Base-by-base conservation (phyloP, 2,888 invertebrate species). In the Polydrusus tereticollis region DNA sequence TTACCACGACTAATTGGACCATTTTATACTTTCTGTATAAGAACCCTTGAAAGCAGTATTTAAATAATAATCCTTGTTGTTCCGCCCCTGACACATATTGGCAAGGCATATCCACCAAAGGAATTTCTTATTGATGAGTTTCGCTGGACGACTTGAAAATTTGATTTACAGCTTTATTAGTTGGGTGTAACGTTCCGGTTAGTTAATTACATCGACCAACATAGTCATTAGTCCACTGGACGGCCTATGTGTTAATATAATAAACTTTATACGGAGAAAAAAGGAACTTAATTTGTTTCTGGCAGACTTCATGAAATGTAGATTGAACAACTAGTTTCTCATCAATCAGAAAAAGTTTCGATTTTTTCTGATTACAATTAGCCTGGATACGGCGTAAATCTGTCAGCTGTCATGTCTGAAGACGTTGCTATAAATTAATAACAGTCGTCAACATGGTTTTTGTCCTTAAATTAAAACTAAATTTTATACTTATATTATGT, bases 111-210 rank as follows among this genome's bases (percentile, higher is more conserved):
- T 29, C 16, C 52, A 26, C 52, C 33, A 29, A 3, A 33, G 29
- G 52, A 29, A 55, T 55, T 55, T 55, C 52, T 55, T 55, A 55
- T 55, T 55, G 52, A 55, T 55, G 52, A 29, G 52, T 18, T 55
- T 55, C 29, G 29, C 52, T 20, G 47, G 18, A 29, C 52, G 29
- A 29, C 29, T 26, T 43, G n/a, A 60, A 60, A 60, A 26, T 60
- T 43, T 60, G 45, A 60, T 60, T 60, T 60, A 60, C 60, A 60
- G 45, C 60, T 60, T 60, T 60, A 60, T 60, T 60, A 60, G 43
- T 43, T 60, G 43, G 60, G 43, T 29, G 60, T 41, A 60, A 45
- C 45, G 60, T 43, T 60, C 43, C 12, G 60, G 41, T 23, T 43
- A 43, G 60, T 41, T 60, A 60, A 60, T 60, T 60, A 60, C 45